Base-by-base conservation (phyloP, 2,888 invertebrate species). In the Alviniconcha strummeri region DNA sequence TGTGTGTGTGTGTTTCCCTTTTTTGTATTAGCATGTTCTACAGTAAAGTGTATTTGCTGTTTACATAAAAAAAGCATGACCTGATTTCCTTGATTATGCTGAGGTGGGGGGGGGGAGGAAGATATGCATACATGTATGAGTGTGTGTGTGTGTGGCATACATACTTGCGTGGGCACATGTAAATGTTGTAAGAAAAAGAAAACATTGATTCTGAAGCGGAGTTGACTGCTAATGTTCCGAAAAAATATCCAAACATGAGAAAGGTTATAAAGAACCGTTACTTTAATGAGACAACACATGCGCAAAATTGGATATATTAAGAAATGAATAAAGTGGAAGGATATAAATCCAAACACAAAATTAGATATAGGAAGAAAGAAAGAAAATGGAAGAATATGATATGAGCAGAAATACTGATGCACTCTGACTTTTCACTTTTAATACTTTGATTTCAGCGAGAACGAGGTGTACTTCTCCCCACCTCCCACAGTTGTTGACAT, bases 401-500 rank as follows among this genome's bases (percentile, higher is more conserved):
- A 36, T 36, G 36, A 1, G 36, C 36, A 36, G 36, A 36, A 36
- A 60, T 60, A 60, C 60, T 4, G 60, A 60, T 60, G 13, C 60
- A 8, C 13, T 60, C 13, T 60, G 8, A 11, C 60, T 60, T 11
- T 60, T 60, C 13, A 11, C 13, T 60, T 60, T 60, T 60, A 60
- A 60, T 13, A 60, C 13, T 60, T 36, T 36, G 56, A 8, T 76
- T 77, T 8, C 77, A 55, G 67, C 64, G n/a, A 55, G 4, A 11
- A 36, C 1, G 79, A 79, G 5, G 79, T 60, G 6, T 74, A 60
- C 64, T 79, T 71, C 79, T 19, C 71, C 13, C 83, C 78, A 3
- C 56, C 83, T 4, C n/a, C 79, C n/a, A 88, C 89, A 11, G 87
- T 87, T 17, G 96, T 98, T 91, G 98, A 98, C 92, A 97, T 98